Percentiles rank a stretch among this genome's conserved stretches.
Evolutionary conservation across 2,113 vertebrate species (phyloP).

Genomic region (Heterotilapia buettikoferi): DNA sequence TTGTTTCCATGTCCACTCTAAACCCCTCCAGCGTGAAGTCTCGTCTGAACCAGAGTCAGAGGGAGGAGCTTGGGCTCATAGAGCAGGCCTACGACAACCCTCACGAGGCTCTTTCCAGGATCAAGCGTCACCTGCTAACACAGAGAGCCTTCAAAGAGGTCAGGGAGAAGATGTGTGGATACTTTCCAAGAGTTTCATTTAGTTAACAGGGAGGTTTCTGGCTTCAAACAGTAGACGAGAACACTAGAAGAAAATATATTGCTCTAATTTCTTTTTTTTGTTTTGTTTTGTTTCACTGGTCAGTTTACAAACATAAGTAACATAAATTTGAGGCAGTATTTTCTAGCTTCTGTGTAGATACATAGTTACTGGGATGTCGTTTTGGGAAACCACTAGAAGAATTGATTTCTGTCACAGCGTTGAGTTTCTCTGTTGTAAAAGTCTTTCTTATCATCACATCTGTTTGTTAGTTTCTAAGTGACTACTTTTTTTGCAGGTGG

Average conservation of each 20-base stretch:
- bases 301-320: background rate
- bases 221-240: background rate
- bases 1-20: background rate
- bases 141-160: conserved; percentile 99
- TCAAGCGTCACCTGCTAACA: conserved; percentile 97
- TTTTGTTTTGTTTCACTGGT: background rate
- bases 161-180: background rate
- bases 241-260: background rate
- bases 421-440: background rate
- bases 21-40: conserved; percentile 85
- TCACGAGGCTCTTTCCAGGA: conserved; percentile 95
- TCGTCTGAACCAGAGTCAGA: conserved; percentile 95
- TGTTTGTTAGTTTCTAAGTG: background rate
- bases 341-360: background rate
- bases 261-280: background rate
- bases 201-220: background rate
- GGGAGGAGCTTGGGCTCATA: conserved; percentile 94
- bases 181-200: background rate
- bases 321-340: background rate
- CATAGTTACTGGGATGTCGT: background rate
- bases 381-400: background rate
- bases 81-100: conserved; percentile 99
- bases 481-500: conserved; percentile 76
- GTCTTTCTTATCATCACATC: background rate
- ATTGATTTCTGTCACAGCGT: background rate